These are phyloP conservation scores for Pipistrellus pipistrellus DNA, from an alignment of 2,797 vertebrate genomes.

Conservation along the genomic window DNA sequence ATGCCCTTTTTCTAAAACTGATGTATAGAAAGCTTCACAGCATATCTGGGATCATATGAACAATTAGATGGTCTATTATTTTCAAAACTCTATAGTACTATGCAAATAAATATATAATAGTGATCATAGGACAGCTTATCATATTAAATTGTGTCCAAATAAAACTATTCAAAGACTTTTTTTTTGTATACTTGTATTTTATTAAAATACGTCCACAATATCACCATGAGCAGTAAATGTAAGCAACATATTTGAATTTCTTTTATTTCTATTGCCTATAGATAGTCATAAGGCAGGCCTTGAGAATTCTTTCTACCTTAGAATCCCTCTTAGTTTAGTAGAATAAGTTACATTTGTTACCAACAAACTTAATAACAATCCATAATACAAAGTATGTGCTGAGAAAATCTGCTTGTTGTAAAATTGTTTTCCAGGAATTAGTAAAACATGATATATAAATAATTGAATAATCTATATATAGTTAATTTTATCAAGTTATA, in stretches of 20 bases:
- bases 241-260: neutral
- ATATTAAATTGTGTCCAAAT: neutral
- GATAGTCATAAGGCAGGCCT: neutral
- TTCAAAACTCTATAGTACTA: neutral
- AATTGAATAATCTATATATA: neutral
- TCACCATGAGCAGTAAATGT: neutral
- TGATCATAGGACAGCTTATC: neutral
- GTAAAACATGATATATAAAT: neutral
- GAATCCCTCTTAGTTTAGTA: neutral
- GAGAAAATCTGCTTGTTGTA: neutral
- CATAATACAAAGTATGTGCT: neutral
- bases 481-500: neutral
- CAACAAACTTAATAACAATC: neutral
- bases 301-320: neutral
- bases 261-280: neutral
- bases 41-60: neutral
- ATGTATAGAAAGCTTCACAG: neutral
- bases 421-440: slow-evolving; percentile 15
- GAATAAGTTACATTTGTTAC: neutral
- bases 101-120: slow-evolving; percentile 34
- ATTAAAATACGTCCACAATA: neutral
- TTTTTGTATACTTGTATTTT: neutral
- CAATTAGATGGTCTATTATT: neutral
- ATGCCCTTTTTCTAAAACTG: neutral
- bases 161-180: neutral